Evolutionary conservation across 2,113 vertebrate genomes (phyloP), one percentile per base, ranked within the genome.

Genomic region (Solea senegalensis): DNA sequence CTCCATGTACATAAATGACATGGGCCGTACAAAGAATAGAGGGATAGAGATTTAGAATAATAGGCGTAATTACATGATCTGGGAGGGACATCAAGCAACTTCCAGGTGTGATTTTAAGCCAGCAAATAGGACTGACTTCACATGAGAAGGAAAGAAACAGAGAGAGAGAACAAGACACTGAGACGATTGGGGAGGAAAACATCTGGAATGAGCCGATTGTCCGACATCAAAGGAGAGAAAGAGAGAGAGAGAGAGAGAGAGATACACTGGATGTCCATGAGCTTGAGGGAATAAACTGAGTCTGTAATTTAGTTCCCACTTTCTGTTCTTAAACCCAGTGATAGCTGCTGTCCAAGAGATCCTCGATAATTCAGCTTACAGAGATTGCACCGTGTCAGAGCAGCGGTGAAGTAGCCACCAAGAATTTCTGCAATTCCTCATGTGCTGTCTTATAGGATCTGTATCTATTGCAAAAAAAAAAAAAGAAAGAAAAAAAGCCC

Each of bases 391-490:
- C 46, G 61, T 59, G 72, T 65, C 62, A 75, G 72, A 80, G 73
- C 62, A 50, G 54, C 3, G 9, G 55, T 40, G 1, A 65, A 71
- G 67, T 14, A 56, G 40, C 57, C 63, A 52, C 76, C 46, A 51
- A 56, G 63, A 69, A 70, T 64, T 21, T 68, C 66, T 67, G 62
- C 64, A 26, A 83, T 83, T 81, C 83, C 77, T 86, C 61, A 77
- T 80, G 82, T 84, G 72, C 66, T 73, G 85, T 80, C 73, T 78
- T 82, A 78, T 60, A 69, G 80, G 65, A 75, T 80, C 72, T 45
- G 69, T 69, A 72, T 90, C 74, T 76, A 67, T 75, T 50, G 67
- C 72, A 49, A 80, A 82, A 88, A 82, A 74, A 86, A 83, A 52
- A 52, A 50, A 50, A 6, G n/a, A n/a, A 50, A 50, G 0, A 34